These are phyloP conservation scores for Ips nitidus DNA, from an alignment of 1,140 invertebrate species.

Conservation along the genomic window DNA sequence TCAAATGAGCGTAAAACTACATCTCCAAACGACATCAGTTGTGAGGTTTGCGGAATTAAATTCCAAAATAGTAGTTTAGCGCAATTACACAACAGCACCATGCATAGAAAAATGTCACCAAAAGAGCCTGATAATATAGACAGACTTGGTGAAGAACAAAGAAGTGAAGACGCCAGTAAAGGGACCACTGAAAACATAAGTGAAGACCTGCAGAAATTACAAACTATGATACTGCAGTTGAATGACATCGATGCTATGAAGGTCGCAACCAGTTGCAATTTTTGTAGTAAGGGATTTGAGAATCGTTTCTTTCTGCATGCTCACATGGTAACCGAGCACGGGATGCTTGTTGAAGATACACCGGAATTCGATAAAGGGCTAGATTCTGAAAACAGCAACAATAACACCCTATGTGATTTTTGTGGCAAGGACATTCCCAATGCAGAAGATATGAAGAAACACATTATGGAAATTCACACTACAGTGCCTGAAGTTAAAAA, in stretches of 20 bases:
- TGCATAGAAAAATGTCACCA: constrained; percentile 45
- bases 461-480: constrained; percentile 60
- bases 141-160: constrained; percentile 44
- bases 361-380: constrained; percentile 46
- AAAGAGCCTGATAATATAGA: constrained; percentile 29
- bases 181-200: constrained; percentile 60
- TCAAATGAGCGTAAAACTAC: constrained; percentile 46
- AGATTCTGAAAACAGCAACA: constrained; percentile 46
- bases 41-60: constrained; percentile 51
- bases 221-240: constrained; percentile 88
- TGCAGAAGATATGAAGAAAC: constrained; percentile 59
- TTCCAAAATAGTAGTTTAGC: constrained; percentile 54
- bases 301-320: constrained; percentile 59
- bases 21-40: constrained; percentile 52
- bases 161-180: constrained; percentile 45
- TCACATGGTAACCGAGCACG: constrained; percentile 65
- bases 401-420: constrained; percentile 54
- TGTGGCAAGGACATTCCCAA: constrained; percentile 62
- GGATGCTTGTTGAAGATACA: constrained; percentile 47
- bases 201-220: constrained; percentile 83
- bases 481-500: constrained; percentile 31
- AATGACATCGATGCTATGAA: constrained; percentile 71
- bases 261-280: constrained; percentile 59
- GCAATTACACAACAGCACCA: constrained; percentile 54
- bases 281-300: constrained; percentile 65